Conservation (phyloP, 2,888 invertebrate species). For the Cheiracanthium punctorium region DNA sequence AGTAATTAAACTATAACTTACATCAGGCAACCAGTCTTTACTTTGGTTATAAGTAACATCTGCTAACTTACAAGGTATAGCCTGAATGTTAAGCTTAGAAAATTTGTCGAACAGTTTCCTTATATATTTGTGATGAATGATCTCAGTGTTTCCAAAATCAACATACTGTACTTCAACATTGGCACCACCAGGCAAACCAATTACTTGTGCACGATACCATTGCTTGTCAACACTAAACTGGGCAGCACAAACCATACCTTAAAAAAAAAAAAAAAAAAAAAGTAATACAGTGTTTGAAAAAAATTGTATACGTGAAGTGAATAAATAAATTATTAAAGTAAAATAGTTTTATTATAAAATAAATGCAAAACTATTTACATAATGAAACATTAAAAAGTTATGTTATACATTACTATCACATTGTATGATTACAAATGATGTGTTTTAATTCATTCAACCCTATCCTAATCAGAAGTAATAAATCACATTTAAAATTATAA, state of each 20-base stretch:
- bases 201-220: conserved; percentile 84
- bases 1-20: too few species aligned
- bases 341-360: too few species aligned
- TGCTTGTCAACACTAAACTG: conserved; percentile 80
- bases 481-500: too few species aligned
- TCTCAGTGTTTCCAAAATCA: conserved; percentile 80
- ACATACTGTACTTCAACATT: conserved; percentile 80
- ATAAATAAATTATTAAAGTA: too few species aligned
- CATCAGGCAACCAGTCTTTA: conserved; percentile 32
- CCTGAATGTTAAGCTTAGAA: conserved; percentile 79
- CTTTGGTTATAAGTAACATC: conserved; percentile 72
- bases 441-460: too few species aligned
- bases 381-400: too few species aligned
- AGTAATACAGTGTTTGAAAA: too few species aligned
- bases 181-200: conserved; percentile 77
- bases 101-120: conserved; percentile 75
- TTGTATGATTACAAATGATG: too few species aligned
- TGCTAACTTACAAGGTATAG: conserved; percentile 76
- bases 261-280: conserved; percentile 62
- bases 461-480: too few species aligned
- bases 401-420: too few species aligned
- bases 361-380: too few species aligned
- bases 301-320: too few species aligned
- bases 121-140: conserved; percentile 77
- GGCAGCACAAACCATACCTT: conserved; percentile 83